Evolutionary conservation across 2,888 invertebrate genomes (phyloP), one percentile per base, ranked within the genome.

Genomic region (Meteorus cinctellus): DNA sequence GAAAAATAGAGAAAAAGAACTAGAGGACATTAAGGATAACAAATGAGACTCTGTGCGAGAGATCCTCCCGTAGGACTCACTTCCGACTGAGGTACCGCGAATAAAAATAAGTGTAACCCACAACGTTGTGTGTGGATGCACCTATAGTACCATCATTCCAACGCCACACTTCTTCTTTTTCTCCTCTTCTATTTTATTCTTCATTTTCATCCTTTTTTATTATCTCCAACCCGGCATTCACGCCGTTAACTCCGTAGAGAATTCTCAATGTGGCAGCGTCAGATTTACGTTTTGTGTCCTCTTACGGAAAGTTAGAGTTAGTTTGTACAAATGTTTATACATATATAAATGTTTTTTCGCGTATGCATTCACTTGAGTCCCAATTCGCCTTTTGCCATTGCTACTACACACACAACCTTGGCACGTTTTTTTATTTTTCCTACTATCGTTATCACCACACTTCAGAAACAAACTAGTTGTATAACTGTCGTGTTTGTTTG

Each of bases 11-110:
- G 65, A 65, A 66, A 51, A 34, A 19, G 41, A 60, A 79, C 79
- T 80, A 80, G 80, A 83, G 87, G 86, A 87, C 88, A 86, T 87
- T 88, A 87, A 88, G 88, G 86, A 84, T 88, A 88, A 88, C 87
- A 87, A 88, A 88, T 87, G 88, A 87, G 88, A 84, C 87, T 83
- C 8, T 19, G 41, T 41, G 55, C 10, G 84, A 79, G 83, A 80
- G 83, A 82, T 86, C 81, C 86, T 88, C 88, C 87, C 87, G 83
- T 83, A 84, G 85, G 88, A 87, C 85, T 82, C 84, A 78, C 81
- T 85, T 86, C 85, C 87, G 84, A 82, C 85, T 83, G 84, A 86
- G 85, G 84, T 82, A 82, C 84, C 84, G 78, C 85, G 86, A 88
- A 88, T 88, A 87, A 88, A 87, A 88, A 88, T 88, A 88, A 88